Percentiles rank a stretch among this genome's conserved stretches.
These are phyloP conservation scores for Ciona savignyi DNA, from an alignment of 23 tunicate species.

Conservation along the genomic window DNA sequence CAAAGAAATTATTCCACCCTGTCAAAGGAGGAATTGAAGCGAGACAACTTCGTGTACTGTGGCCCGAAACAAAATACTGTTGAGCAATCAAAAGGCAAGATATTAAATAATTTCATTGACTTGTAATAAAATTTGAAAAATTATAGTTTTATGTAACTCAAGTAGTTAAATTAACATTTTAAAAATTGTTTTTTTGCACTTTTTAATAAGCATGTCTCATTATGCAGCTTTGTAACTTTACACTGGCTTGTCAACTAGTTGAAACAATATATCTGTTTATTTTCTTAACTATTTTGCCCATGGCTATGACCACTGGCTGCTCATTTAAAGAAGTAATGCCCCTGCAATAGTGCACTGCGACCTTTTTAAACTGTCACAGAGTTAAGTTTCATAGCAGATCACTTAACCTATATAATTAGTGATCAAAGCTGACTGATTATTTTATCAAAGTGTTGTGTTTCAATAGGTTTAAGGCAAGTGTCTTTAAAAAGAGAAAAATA, in stretches of 20 bases:
- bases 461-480: no score
- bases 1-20: conserved; percentile 13
- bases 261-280: neutral
- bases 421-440: no score
- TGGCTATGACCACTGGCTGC: neutral
- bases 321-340: neutral
- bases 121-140: neutral
- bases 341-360: neutral
- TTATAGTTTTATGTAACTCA: neutral
- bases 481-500: no score
- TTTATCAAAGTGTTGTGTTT: no score
- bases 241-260: neutral
- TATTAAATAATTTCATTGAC: neutral
- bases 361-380: no score
- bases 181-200: no score
- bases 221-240: no score
- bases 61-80: conserved; percentile 22
- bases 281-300: neutral
- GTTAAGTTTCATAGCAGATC: no score
- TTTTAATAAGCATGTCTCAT: no score
- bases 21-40: neutral
- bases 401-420: no score
- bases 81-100: neutral
- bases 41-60: conserved; percentile 46
- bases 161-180: no score